Evolutionary conservation across 2,113 vertebrate species (phyloP).

Genomic region (Gila orcuttii): DNA sequence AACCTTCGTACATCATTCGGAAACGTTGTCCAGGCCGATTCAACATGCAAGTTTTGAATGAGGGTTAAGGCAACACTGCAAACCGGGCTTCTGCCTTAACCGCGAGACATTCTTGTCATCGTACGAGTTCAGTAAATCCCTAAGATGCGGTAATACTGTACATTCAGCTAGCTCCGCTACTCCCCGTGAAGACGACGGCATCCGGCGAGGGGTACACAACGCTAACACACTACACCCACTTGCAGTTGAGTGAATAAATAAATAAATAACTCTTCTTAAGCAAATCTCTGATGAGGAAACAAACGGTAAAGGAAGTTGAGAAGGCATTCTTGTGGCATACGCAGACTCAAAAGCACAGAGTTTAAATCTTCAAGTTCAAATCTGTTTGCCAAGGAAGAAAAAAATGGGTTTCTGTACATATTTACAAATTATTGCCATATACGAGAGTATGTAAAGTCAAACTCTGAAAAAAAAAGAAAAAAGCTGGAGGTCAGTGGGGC

Average conservation of each 20-base stretch:
- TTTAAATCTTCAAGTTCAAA: conserved; percentile 50
- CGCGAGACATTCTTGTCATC: conserved; percentile 39
- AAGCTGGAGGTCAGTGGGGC: not conserved
- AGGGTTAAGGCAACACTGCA: conserved; percentile 57
- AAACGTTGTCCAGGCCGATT: conserved; percentile 33
- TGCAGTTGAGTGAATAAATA: conserved; percentile 61
- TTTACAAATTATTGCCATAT: conserved; percentile 94
- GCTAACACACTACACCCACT: conserved; percentile 49
- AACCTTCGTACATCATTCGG: not conserved
- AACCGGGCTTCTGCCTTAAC: conserved; percentile 50
- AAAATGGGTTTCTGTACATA: conserved; percentile 77
- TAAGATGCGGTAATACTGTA: conserved; percentile 57
- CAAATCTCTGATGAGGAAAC: conserved; percentile 47
- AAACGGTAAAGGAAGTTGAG: conserved; percentile 49
- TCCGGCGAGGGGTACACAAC: conserved; percentile 8
- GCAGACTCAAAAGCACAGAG: conserved; percentile 49
- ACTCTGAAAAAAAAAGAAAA: not conserved
- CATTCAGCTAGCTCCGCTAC: conserved; percentile 51
- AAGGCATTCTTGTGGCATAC: conserved; percentile 60
- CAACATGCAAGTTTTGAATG: conserved; percentile 43
- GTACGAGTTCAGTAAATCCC: conserved; percentile 50
- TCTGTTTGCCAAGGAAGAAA: conserved; percentile 55
- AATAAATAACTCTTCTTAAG: conserved; percentile 61
- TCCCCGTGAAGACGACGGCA: not conserved
- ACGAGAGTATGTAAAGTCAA: conserved; percentile 81